Conservation (phyloP, 1,140 invertebrate species). For the Heliconius congener region DNA sequence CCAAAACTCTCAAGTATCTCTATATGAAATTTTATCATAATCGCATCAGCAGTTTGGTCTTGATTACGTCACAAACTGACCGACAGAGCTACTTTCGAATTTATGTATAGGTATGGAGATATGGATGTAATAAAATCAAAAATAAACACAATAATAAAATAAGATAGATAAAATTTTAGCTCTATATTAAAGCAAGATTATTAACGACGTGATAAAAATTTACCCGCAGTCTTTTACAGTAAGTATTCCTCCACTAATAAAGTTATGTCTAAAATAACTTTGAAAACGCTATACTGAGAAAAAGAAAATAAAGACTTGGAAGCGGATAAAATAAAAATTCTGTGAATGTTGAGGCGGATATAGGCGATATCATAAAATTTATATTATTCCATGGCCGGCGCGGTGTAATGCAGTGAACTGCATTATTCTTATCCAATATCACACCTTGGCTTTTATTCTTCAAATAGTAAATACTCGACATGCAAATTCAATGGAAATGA, state of each 20-base stretch:
- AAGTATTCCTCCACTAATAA: background rate
- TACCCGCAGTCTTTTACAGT: background rate
- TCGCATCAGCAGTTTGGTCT: no score
- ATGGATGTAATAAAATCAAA: no score
- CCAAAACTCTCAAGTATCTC: no score
- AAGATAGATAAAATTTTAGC: background rate
- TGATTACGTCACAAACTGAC: no score
- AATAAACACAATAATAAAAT: background rate
- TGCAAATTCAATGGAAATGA: background rate
- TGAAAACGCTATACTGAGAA: slow-evolving; percentile 8
- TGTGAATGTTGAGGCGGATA: slow-evolving; percentile 35
- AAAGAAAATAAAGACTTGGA: slow-evolving; percentile 27
- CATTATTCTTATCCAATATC: slow-evolving; percentile 39
- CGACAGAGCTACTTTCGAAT: no score
- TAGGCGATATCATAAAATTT: slow-evolving; percentile 41
- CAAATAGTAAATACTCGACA: background rate
- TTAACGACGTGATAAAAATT: background rate
- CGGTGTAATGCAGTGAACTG: slow-evolving; percentile 34
- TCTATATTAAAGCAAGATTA: background rate
- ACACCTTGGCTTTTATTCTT: slow-evolving; percentile 17
- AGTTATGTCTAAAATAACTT: slow-evolving; percentile 3
- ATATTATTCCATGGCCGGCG: slow-evolving; percentile 35
- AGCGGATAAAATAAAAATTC: slow-evolving; percentile 35
- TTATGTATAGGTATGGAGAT: no score
- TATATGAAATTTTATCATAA: no score